Evolutionary conservation across 2,113 vertebrate genomes (phyloP), one percentile per base, ranked within the genome.

Genomic region (Epinephelus lanceolatus): DNA sequence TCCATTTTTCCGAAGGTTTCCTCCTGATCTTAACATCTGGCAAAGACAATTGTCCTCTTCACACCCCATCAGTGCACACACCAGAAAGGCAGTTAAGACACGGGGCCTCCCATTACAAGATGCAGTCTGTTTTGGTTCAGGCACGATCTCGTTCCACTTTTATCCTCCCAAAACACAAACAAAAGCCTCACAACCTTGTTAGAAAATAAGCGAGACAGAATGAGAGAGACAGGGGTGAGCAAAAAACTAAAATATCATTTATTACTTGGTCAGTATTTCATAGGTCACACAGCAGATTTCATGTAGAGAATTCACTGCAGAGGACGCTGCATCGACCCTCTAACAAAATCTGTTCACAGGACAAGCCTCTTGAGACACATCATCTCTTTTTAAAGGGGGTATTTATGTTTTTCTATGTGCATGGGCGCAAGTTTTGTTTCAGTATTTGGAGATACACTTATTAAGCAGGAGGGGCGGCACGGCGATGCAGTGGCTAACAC

Each of bases 121-220:
- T 13, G 19, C 25, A 33, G 57, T 49, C 12, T 61, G 23, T 60
- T 51, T 61, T 6, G 0, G 8, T 74, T 37, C 8, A 49, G 3
- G 4, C 6, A 0, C 18, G 33, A 61, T 33, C 56, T 61, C 1
- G 3, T 6, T 19, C 15, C 37, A 1, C 10, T 33, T 61, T 23
- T 51, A 59, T 45, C 18, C n/a, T 67, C 55, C 30, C 10, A 61
- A 78, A 59, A 47, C 69, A 78, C 33, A 68, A 68, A 61, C 23
- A 52, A 73, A 60, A 49, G 37, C 37, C 33, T 12, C 40, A 57
- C 33, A 25, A 53, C 33, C 30, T 23, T 2, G 7, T 23, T 47
- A 53, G 45, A 62, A 82, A 69, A 55, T 56, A 72, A 45, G 70
- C 2, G 1, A 82, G 67, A 37, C 0, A 47, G 67, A 56, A 40